Percentiles rank a stretch among this genome's conserved stretches.
phyloP scores from a whole-genome alignment of 2,797 vertebrate genomes.

The Pagetopsis macropterus region DNA sequence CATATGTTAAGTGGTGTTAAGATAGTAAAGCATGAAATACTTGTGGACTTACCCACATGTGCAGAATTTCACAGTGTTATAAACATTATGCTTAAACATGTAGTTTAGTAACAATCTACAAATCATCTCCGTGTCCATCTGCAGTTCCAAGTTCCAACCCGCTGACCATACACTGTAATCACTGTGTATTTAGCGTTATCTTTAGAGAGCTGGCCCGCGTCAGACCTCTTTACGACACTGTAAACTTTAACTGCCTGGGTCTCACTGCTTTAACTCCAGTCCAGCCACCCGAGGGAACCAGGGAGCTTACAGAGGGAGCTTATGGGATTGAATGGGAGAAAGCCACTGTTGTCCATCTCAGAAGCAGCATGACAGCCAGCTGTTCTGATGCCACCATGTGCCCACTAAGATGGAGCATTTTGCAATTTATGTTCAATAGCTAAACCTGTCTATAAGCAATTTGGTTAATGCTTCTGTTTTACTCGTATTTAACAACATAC shows the following conservation, averaged over 20 bases:
- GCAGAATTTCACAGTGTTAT: slow-evolving; percentile 2
- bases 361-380: slow-evolving; percentile 43
- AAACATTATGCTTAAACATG: slow-evolving; percentile 13
- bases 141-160: slow-evolving; percentile 60
- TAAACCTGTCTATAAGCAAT: not conserved
- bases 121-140: slow-evolving; percentile 54
- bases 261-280: slow-evolving; percentile 74
- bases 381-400: slow-evolving; percentile 29
- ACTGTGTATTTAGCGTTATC: slow-evolving; percentile 80
- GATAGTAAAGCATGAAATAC: slow-evolving; percentile 17
- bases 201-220: slow-evolving; percentile 75
- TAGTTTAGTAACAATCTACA: slow-evolving; percentile 40
- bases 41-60: slow-evolving; percentile 12
- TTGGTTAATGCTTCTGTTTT: not conserved
- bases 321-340: slow-evolving; percentile 73
- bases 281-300: slow-evolving; percentile 74
- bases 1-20: slow-evolving; percentile 23
- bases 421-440: not conserved
- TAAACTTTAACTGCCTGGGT: slow-evolving; percentile 82
- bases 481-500: not conserved
- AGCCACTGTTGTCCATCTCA: slow-evolving; percentile 64
- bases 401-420: slow-evolving; percentile 8
- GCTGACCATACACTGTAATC: slow-evolving; percentile 72
- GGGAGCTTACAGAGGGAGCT: slow-evolving; percentile 68
- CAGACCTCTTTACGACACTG: slow-evolving; percentile 79